Conservation (phyloP, 2,888 invertebrate species). For the Hartigia nigra region DNA sequence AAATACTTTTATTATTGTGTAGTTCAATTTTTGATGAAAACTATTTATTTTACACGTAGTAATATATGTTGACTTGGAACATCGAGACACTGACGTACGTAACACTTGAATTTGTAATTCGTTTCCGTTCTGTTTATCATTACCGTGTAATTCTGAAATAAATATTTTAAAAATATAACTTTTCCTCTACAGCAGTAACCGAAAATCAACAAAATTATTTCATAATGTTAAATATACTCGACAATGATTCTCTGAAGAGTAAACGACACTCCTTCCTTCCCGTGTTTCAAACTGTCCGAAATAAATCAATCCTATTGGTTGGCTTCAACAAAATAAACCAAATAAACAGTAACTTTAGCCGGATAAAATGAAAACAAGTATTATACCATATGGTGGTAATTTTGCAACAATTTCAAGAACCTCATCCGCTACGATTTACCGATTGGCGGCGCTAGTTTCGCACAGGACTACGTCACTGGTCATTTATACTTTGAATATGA, state of each 20-base stretch:
- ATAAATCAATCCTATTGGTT: not conserved
- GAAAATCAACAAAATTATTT: slow-evolving; percentile 1
- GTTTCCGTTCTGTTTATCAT: slow-evolving; percentile 37
- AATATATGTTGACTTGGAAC: slow-evolving; percentile 30
- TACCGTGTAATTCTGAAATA: slow-evolving; percentile 57
- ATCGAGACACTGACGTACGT: slow-evolving; percentile 30
- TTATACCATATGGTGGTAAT: not conserved
- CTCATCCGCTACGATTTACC: not conserved
- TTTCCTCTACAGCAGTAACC: not conserved
- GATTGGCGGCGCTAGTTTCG: not conserved
- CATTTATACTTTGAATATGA: not conserved
- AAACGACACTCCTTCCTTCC: not conserved
- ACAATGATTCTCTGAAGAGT: not conserved
- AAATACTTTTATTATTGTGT: slow-evolving; percentile 28
- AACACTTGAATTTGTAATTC: slow-evolving; percentile 26
- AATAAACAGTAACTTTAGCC: not conserved
- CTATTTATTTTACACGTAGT: slow-evolving; percentile 41
- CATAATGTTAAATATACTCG: not conserved
- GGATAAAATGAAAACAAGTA: not conserved
- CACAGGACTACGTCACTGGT: not conserved
- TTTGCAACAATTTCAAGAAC: not conserved
- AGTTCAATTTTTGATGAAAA: slow-evolving; percentile 25
- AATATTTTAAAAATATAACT: slow-evolving; percentile 53
- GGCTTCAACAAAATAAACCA: not conserved
- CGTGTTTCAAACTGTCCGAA: not conserved